Evolutionary conservation across 2,888 invertebrate genomes (phyloP).

Genomic region (Leptopilina drosophilae): DNA sequence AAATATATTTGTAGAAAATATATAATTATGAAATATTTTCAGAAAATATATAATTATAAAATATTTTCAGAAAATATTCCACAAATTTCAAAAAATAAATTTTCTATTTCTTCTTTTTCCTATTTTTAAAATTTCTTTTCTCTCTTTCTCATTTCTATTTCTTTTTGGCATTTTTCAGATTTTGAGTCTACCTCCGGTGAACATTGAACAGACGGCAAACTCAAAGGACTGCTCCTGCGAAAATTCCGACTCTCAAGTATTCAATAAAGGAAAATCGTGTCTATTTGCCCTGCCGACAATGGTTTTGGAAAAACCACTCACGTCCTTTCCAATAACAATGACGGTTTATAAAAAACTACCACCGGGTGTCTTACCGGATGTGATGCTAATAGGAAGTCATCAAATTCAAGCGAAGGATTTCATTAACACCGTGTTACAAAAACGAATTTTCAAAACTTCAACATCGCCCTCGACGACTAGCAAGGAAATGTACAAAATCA

Average conservation of each 20-base stretch:
- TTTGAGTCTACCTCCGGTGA: slow-evolving; percentile 80
- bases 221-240: slow-evolving; percentile 74
- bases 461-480: slow-evolving; percentile 80
- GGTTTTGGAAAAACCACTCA: slow-evolving; percentile 79
- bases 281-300: slow-evolving; percentile 81
- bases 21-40: no score
- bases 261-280: slow-evolving; percentile 84
- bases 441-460: slow-evolving; percentile 70
- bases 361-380: slow-evolving; percentile 82
- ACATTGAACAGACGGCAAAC: slow-evolving; percentile 80
- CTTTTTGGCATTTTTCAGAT: slow-evolving; percentile 70
- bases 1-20: no score
- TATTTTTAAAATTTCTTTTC: no score
- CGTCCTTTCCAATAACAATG: slow-evolving; percentile 80
- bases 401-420: slow-evolving; percentile 81
- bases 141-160: no score
- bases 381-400: slow-evolving; percentile 80
- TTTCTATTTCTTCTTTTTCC: neutral
- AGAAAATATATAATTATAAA: no score
- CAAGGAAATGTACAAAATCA: slow-evolving; percentile 81
- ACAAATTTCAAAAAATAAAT: neutral
- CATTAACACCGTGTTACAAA: slow-evolving; percentile 79
- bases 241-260: slow-evolving; percentile 77
- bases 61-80: no score
- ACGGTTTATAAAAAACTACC: slow-evolving; percentile 81